Conservation (phyloP, 2,113 vertebrate species). For the Caracal caracal region DNA sequence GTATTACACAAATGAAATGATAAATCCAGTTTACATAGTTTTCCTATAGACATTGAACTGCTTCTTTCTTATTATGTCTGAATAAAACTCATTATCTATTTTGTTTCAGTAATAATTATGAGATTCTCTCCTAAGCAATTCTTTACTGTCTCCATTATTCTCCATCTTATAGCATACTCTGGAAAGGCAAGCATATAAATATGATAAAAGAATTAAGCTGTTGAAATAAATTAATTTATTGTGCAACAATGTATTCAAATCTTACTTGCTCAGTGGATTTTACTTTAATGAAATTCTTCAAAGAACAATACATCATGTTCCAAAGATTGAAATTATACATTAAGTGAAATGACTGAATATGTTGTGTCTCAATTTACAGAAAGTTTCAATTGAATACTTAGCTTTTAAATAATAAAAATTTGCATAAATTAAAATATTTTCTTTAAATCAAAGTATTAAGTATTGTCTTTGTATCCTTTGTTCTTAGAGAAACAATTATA, state of each 20-base stretch:
- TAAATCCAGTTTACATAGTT: conserved; percentile 76
- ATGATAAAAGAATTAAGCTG: conserved; percentile 90
- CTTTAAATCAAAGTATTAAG: conserved; percentile 71
- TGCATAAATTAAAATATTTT: conserved; percentile 81
- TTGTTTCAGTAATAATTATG: conserved; percentile 88
- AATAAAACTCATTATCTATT: conserved; percentile 86
- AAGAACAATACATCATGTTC: conserved; percentile 84
- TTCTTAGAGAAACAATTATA: conserved; percentile 72
- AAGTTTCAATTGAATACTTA: conserved; percentile 82
- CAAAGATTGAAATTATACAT: conserved; percentile 85
- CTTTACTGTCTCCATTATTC: conserved; percentile 79
- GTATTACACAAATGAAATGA: conserved; percentile 81
- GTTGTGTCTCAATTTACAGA: conserved; percentile 82
- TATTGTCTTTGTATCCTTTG: conserved; percentile 69
- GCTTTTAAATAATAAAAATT: conserved; percentile 84
- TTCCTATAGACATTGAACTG: conserved; percentile 70
- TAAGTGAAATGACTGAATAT: conserved; percentile 84
- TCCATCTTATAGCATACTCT: conserved; percentile 82
- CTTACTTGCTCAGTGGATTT: conserved; percentile 86
- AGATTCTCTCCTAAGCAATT: conserved; percentile 81
- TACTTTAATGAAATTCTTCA: conserved; percentile 88
- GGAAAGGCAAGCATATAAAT: conserved; percentile 86
- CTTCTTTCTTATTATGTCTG: conserved; percentile 76
- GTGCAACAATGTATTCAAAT: conserved; percentile 86
- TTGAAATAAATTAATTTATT: conserved; percentile 90